Evolutionary conservation across 2,113 vertebrate species (phyloP), one percentile per base, ranked within the genome.

Genomic region (Callorhinus ursinus): DNA sequence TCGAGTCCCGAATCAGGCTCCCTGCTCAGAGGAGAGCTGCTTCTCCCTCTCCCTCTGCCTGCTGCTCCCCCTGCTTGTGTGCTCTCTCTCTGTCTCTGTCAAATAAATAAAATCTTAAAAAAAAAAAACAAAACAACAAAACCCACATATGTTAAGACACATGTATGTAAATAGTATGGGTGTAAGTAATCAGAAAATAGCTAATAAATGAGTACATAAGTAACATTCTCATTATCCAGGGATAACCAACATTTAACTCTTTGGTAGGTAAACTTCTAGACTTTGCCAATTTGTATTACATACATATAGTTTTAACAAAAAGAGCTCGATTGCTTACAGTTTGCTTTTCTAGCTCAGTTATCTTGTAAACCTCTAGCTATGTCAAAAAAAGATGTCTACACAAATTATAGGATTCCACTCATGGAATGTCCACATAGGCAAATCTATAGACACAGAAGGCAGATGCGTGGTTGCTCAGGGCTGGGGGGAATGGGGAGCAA

Each of bases 1-100:
- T 33, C 2, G 6, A 33, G 31, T 13, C 13, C 28, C 5, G 0
- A 2, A 14, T 67, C 0, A 1, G 31, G 31, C 31, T 67, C 31
- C 7, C 13, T 65, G 63, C 63, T 31, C 13, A 31, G 28, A 5
- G 15, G 63, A 31, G 63, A 67, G 63, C 31, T 33, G 31, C 31
- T 67, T 67, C 63, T 33, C 31, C 14, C 1, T 65, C 31, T 67
- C 63, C 14, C 14, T 67, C 63, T 65, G 63, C 28, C 63, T 65
- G 28, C 63, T 6, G 14, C 63, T 33, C 63, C 28, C 31, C 63
- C 63, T 67, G 7, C 63, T 33, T 1, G 31, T 67, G 63, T 67
- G 63, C 31, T 67, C 31, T 31, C 49, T 51, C 13, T 33, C 14
- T 57, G 55, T 57, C 55, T 31, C 63, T 65, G 28, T 65, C 63